A percentile compares a stretch with the other conserved stretches of the same genome.
Conservation (phyloP, 2,888 invertebrate genomes). For the Eudasyphora cyanicolor region DNA sequence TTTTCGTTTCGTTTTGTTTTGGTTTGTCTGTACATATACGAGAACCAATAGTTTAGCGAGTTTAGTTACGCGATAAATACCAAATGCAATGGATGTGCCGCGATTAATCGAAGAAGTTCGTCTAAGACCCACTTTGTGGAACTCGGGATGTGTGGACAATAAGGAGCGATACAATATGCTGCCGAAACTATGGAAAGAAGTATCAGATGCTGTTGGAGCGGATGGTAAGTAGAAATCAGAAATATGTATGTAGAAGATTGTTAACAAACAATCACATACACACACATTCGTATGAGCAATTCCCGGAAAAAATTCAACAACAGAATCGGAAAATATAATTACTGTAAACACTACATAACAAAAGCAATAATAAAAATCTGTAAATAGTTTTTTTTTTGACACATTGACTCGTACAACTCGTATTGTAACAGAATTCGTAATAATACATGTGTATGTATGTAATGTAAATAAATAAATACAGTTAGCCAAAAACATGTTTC, state of each 20-base stretch:
- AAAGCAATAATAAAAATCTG: too few species aligned
- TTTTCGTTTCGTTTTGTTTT: not conserved
- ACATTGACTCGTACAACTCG: too few species aligned
- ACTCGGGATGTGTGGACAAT: constrained; percentile 71
- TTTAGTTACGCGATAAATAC: constrained; percentile 74
- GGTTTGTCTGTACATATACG: not conserved
- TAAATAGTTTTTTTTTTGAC: too few species aligned
- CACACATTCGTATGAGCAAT: not conserved
- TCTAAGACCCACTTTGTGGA: constrained; percentile 73
- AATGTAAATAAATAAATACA: too few species aligned
- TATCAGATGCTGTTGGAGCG: constrained; percentile 67
- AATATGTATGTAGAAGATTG: not conserved
- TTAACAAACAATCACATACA: not conserved
- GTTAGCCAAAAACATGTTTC: too few species aligned
- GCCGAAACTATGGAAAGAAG: constrained; percentile 70
- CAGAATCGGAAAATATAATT: too few species aligned
- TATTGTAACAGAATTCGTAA: too few species aligned
- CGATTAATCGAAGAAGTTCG: constrained; percentile 73
- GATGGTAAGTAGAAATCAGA: constrained; percentile 69
- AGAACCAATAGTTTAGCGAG: constrained; percentile 39
- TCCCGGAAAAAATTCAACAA: too few species aligned
- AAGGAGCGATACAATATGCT: constrained; percentile 70
- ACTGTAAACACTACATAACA: too few species aligned
- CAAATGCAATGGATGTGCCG: constrained; percentile 72
- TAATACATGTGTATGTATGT: too few species aligned